These are phyloP conservation scores for Chiroxiphia lanceolata DNA, from an alignment of 2,797 vertebrate genomes.

Conservation along the genomic window DNA sequence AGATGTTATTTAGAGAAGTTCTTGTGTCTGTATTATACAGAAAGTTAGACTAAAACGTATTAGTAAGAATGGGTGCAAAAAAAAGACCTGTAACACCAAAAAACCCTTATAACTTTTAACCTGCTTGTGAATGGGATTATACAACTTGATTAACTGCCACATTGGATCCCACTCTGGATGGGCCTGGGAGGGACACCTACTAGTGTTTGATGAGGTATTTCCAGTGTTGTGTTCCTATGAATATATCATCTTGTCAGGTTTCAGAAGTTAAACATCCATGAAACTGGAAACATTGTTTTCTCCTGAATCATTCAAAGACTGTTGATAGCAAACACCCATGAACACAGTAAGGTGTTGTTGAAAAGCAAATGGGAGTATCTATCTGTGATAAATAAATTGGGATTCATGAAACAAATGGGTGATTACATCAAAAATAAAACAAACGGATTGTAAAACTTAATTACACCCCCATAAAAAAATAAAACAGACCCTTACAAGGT, in stretches of 20 bases:
- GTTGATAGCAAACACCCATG: background rate
- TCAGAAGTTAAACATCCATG: background rate
- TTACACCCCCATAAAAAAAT: too few relatives aligned
- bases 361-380: background rate
- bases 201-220: background rate
- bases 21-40: background rate
- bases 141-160: background rate
- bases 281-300: background rate
- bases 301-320: background rate
- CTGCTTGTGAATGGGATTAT: background rate
- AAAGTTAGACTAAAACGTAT: background rate
- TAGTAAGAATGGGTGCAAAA: background rate
- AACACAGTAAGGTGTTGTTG: background rate
- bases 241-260: background rate
- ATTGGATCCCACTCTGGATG: background rate
- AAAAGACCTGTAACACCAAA: accelerated
- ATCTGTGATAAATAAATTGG: too few relatives aligned
- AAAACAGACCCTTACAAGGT: too few relatives aligned
- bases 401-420: too few relatives aligned
- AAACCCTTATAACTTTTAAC: background rate
- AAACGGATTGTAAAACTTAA: too few relatives aligned
- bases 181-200: background rate
- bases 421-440: too few relatives aligned
- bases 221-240: background rate
- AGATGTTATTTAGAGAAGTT: background rate